A percentile compares a stretch with the other conserved stretches of the same genome.
Evolutionary conservation across 2,888 invertebrate genomes (phyloP).

Genomic region (Blomia tropicalis): DNA sequence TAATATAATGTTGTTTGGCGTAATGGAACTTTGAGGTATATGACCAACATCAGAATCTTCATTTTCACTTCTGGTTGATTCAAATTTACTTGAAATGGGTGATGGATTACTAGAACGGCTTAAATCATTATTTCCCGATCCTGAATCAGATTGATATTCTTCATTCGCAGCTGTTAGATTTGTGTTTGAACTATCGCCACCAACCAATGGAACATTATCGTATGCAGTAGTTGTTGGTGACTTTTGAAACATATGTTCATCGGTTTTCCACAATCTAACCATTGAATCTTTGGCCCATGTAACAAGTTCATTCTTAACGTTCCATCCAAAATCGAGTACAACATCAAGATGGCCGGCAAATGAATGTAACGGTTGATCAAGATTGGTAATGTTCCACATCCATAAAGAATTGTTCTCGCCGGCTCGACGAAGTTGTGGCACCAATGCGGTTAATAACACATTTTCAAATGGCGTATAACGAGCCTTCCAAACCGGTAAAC

Average conservation of each 20-base stretch:
- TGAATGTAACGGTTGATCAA: slow-evolving; percentile 56
- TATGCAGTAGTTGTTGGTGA: not conserved
- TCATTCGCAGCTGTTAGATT: not conserved
- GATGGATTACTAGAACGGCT: slow-evolving; percentile 3
- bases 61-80: slow-evolving; percentile 3
- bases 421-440: slow-evolving; percentile 63
- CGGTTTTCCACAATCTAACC: slow-evolving; percentile 73
- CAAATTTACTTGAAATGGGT: slow-evolving; percentile 8
- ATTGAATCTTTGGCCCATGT: slow-evolving; percentile 92
- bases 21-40: not conserved
- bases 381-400: slow-evolving; percentile 50
- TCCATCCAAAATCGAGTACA: slow-evolving; percentile 86
- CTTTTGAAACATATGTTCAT: slow-evolving; percentile 48
- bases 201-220: not conserved
- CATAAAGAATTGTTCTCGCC: slow-evolving; percentile 63
- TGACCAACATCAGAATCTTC: slow-evolving; percentile 1
- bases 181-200: too few species aligned
- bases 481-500: slow-evolving; percentile 65
- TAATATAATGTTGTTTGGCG: not conserved
- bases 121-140: slow-evolving; percentile 3
- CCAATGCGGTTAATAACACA: slow-evolving; percentile 74
- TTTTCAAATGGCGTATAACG: slow-evolving; percentile 83
- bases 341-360: slow-evolving; percentile 88
- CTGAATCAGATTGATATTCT: slow-evolving; percentile 2
- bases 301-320: slow-evolving; percentile 57